Percentiles rank a stretch among this genome's conserved stretches.
Evolutionary conservation across 2,113 vertebrate species (phyloP).

Genomic region (Sturnus vulgaris): DNA sequence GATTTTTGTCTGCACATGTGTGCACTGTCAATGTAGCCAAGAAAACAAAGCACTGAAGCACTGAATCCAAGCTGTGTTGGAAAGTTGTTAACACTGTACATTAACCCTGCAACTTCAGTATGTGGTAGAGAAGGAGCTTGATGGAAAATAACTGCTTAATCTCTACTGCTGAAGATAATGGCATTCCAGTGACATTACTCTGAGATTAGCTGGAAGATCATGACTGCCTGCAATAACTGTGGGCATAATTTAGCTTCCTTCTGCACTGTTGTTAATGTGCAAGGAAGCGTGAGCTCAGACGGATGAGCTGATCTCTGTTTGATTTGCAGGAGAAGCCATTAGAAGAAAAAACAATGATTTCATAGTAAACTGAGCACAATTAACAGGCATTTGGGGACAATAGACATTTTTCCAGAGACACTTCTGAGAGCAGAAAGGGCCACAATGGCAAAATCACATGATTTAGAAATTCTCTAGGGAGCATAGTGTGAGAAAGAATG

Average conservation of each 20-base stretch:
- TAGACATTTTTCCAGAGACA: neutral
- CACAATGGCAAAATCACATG: neutral
- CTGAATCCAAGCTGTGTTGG: neutral
- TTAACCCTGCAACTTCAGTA: neutral
- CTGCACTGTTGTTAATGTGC: conserved; percentile 32
- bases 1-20: neutral
- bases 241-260: conserved; percentile 19
- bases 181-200: neutral
- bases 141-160: conserved; percentile 20
- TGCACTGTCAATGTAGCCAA: neutral
- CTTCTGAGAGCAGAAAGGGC: neutral
- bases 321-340: neutral
- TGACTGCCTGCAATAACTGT: conserved; percentile 9
- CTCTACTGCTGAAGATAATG: conserved; percentile 2
- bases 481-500: neutral
- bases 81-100: neutral
- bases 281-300: neutral
- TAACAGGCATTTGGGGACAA: conserved; percentile 20
- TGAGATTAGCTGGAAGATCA: neutral
- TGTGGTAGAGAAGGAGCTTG: neutral
- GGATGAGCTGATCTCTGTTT: neutral
- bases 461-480: neutral
- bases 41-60: rapidly evolving
- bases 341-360: conserved; percentile 37
- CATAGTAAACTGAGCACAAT: conserved; percentile 37